Percentiles rank a stretch among this genome's conserved stretches.
These are phyloP conservation scores for Turdus rufiventris DNA, from an alignment of 2,113 vertebrate genomes.

Conservation along the genomic window DNA sequence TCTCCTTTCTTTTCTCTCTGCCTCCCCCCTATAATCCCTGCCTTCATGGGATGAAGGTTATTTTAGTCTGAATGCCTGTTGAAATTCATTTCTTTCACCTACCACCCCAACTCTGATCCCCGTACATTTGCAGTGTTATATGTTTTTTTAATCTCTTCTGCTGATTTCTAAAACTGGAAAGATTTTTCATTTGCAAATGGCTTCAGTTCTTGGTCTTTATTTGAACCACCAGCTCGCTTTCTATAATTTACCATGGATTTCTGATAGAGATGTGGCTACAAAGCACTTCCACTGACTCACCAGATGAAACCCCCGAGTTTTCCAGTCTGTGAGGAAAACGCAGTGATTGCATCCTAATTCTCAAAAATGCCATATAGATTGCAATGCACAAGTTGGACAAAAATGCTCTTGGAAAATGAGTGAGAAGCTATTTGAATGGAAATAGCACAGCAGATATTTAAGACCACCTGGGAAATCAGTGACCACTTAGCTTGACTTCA, in stretches of 20 bases:
- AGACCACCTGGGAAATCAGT: slow-evolving; percentile 23
- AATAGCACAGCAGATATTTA: not conserved
- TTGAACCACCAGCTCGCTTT: not conserved
- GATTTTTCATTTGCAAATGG: slow-evolving; percentile 30
- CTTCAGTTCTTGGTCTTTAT: not conserved
- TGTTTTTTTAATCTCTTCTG: not conserved
- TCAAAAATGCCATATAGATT: not conserved
- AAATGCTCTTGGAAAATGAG: slow-evolving; percentile 8
- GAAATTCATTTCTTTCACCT: not conserved
- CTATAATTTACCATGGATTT: not conserved
- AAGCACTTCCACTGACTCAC: slow-evolving; percentile 8
- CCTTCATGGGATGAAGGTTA: not conserved
- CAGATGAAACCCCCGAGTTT: not conserved
- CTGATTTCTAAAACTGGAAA: slow-evolving; percentile 37
- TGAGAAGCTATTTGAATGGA: not conserved
- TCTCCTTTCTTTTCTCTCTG: not conserved
- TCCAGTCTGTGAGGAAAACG: not conserved
- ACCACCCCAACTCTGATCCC: not conserved
- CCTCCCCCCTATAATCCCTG: not conserved
- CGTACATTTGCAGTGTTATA: not conserved
- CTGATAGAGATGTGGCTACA: not conserved
- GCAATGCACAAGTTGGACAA: not conserved
- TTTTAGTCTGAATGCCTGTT: slow-evolving; percentile 8
- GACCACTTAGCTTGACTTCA: slow-evolving; percentile 8
- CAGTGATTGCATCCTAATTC: not conserved